Percentiles rank a stretch among this genome's conserved stretches.
Conservation (phyloP, 1,140 invertebrate species). For the Megalonaias nervosa region DNA sequence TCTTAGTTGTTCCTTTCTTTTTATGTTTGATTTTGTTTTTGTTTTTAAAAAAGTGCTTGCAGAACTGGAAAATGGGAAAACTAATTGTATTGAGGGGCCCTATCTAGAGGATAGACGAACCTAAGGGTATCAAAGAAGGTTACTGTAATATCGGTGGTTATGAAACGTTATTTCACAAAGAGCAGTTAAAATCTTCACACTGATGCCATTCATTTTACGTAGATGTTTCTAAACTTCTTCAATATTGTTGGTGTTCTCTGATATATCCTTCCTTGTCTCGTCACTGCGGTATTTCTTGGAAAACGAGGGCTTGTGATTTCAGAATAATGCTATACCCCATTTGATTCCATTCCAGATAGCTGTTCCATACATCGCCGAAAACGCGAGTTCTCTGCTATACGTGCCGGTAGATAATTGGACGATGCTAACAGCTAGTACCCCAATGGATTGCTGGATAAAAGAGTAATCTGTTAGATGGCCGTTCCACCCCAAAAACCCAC, state of each 20-base stretch:
- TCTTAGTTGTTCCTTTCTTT: too few relatives aligned
- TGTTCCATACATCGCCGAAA: constrained; percentile 29
- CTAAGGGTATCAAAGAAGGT: neutral
- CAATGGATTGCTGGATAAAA: neutral
- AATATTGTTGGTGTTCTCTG: constrained; percentile 28
- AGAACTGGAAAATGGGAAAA: neutral
- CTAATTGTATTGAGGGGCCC: constrained; percentile 7
- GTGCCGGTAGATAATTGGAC: constrained; percentile 24
- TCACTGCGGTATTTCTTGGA: constrained; percentile 26
- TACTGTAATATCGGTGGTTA: neutral
- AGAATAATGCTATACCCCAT: constrained; percentile 21
- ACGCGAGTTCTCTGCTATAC: constrained; percentile 8
- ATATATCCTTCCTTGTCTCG: constrained; percentile 3
- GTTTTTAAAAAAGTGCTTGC: too few relatives aligned
- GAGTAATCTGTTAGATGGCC: too few relatives aligned
- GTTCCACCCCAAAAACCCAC: too few relatives aligned
- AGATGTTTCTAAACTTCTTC: constrained; percentile 28
- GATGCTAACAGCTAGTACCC: neutral
- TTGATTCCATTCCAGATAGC: constrained; percentile 14
- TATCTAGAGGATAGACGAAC: neutral
- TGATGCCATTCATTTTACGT: constrained; percentile 14
- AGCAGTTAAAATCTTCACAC: constrained; percentile 15
- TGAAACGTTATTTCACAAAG: constrained; percentile 22
- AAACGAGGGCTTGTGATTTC: constrained; percentile 25
- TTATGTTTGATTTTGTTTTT: too few relatives aligned